Evolutionary conservation across 2,113 vertebrate genomes (phyloP), one percentile per base, ranked within the genome.

Genomic region (Rutilus rutilus): DNA sequence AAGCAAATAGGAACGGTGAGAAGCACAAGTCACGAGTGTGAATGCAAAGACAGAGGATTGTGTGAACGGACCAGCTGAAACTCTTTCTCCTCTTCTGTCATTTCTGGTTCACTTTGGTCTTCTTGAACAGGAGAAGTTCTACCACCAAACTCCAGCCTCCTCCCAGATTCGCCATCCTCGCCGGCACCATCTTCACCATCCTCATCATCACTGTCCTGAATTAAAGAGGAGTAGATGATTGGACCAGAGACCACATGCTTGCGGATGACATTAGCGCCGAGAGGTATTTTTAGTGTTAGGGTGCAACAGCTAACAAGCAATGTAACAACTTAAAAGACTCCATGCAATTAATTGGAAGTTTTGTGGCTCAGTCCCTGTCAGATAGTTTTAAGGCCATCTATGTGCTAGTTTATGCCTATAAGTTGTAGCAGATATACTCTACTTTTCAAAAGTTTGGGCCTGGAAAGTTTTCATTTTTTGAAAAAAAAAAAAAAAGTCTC

Each of bases 31-130:
- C 33, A 36, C 19, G 12, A 65, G n/a, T 1, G 2, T 2, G 47
- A 25, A 50, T 60, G 30, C 36, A 17, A 50, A 11, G n/a, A 47
- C 85, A 85, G 65, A 36, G 27, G 39, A 23, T 30, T 8, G 65
- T 33, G 14, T 27, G 8, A 67, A 92, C 95, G 85, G 91, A 98
- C 98, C 97, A 98, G 93, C 91, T 99, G 97, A 94, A 96, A 97
- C n/a, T 99, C 98, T 85, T 96, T 96, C 92, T 99, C 97, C 92
- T 99, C 98, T 76, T 99, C 98, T 1, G 97, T 98, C 97, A 99
- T 97, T 93, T 99, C 98, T 85, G 97, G 96, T 89, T 99, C 98
- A 74, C 96, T 99, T 14, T 96, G 96, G 75, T 99, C 98, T 86
- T 99, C 98, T 6, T 94, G 97, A 85, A 94, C 91, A n/a, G 97